Percentiles rank a stretch among this genome's conserved stretches.
phyloP scores from a whole-genome alignment of 2,888 invertebrate species.

The Adineta ricciae region DNA sequence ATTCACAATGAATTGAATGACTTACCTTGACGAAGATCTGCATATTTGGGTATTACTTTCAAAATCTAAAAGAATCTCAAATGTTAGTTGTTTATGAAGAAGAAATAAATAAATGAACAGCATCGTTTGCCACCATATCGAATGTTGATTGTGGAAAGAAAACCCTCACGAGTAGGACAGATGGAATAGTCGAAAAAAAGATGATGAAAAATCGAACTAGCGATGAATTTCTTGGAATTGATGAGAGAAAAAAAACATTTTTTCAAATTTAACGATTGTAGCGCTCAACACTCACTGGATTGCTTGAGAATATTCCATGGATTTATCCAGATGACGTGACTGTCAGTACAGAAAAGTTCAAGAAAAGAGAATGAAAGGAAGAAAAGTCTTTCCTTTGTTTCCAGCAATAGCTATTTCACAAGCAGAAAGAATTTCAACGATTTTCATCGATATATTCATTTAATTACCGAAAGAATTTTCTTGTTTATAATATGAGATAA shows the following conservation, averaged over 20 bases:
- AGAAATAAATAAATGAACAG: not conserved
- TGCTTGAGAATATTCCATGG: not conserved
- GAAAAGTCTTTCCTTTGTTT: no score
- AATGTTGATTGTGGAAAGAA: not conserved
- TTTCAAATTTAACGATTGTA: not conserved
- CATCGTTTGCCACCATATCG: not conserved
- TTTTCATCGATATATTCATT: no score
- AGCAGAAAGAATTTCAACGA: no score
- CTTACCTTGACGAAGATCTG: constrained; percentile 14
- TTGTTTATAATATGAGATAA: not conserved
- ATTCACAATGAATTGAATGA: not conserved
- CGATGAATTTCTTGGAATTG: not conserved
- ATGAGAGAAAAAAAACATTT: not conserved
- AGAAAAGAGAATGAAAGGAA: not conserved
- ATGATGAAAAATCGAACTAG: not conserved
- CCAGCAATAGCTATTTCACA: no score
- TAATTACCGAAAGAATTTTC: no score
- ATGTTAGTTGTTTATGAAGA: not conserved
- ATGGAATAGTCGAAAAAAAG: not conserved
- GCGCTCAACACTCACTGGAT: not conserved
- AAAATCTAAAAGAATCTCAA: not conserved
- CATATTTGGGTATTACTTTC: not conserved
- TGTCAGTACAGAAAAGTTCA: not conserved
- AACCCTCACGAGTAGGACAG: not conserved
- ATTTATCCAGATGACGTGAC: not conserved